Percentiles rank a stretch among this genome's conserved stretches.
Evolutionary conservation across 2,888 invertebrate species (phyloP).

Genomic region (Tetranychus truncatus): DNA sequence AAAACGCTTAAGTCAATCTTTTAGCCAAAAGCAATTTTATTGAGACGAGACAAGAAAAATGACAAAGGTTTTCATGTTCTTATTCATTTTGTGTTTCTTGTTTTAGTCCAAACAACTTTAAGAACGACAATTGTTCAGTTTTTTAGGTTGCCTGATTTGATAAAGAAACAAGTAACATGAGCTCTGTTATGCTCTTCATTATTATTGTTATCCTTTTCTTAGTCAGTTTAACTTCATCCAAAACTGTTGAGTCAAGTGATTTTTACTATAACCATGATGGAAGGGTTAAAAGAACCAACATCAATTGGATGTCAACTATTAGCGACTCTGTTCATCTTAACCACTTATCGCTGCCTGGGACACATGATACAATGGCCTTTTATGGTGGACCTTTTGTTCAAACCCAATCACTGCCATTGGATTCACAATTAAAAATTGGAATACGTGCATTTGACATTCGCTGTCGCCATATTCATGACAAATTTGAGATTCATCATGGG

Average conservation of each 20-base stretch:
- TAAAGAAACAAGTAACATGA: too few relatives aligned
- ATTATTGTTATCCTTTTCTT: not conserved
- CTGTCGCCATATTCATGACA: slow-evolving; percentile 13
- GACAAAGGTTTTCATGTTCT: too few relatives aligned
- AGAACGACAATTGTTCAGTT: too few relatives aligned
- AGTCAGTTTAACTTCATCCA: not conserved
- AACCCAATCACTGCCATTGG: slow-evolving; percentile 11
- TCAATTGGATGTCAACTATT: slow-evolving; percentile 14
- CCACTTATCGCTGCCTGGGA: slow-evolving; percentile 15
- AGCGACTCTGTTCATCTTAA: not conserved
- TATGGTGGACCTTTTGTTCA: slow-evolving; percentile 14
- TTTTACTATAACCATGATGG: not conserved
- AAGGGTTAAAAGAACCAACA: not conserved
- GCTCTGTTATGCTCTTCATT: not conserved
- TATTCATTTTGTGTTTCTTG: too few relatives aligned
- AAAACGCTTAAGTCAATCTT: too few relatives aligned
- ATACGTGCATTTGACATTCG: slow-evolving; percentile 18
- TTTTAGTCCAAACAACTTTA: too few relatives aligned
- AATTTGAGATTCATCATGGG: slow-evolving; percentile 13
- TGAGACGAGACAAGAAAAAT: too few relatives aligned
- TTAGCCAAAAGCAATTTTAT: too few relatives aligned
- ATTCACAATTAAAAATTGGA: slow-evolving; percentile 11
- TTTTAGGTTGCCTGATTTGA: too few relatives aligned
- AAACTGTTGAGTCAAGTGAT: not conserved
- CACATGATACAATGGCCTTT: slow-evolving; percentile 17